These are phyloP conservation scores for Pangasius macronema DNA, from an alignment of 2,797 vertebrate genomes.

Conservation along the genomic window DNA sequence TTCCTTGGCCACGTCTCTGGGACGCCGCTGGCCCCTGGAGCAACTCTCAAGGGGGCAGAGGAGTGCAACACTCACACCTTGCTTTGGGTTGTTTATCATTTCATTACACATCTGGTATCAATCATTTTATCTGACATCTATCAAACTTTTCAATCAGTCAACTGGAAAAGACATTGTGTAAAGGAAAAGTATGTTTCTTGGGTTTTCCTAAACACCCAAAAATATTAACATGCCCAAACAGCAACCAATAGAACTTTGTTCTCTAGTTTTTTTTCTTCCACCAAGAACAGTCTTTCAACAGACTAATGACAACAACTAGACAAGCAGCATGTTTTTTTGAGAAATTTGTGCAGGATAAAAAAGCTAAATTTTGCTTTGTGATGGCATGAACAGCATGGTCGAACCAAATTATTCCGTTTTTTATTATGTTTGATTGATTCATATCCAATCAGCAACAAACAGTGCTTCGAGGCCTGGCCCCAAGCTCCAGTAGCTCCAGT, in stretches of 20 bases:
- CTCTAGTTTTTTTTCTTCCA: neutral
- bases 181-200: neutral
- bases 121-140: neutral
- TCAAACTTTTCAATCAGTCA: neutral
- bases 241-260: neutral
- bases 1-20: constrained; percentile 4
- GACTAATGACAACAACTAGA: neutral
- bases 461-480: neutral
- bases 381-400: neutral
- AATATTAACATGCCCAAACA: neutral
- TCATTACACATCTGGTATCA: neutral
- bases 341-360: neutral
- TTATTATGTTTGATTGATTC: neutral
- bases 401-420: neutral
- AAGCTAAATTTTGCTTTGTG: neutral
- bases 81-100: neutral
- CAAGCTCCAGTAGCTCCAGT: neutral
- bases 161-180: neutral
- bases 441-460: neutral
- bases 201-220: neutral
- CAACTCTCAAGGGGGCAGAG: neutral
- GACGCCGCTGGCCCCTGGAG: constrained; percentile 15
- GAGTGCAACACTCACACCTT: neutral
- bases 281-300: neutral
- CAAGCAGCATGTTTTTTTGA: neutral